Percentiles rank a stretch among this genome's conserved stretches.
Conservation (phyloP, 2,113 vertebrate species). For the Pogonocichla stellata region DNA sequence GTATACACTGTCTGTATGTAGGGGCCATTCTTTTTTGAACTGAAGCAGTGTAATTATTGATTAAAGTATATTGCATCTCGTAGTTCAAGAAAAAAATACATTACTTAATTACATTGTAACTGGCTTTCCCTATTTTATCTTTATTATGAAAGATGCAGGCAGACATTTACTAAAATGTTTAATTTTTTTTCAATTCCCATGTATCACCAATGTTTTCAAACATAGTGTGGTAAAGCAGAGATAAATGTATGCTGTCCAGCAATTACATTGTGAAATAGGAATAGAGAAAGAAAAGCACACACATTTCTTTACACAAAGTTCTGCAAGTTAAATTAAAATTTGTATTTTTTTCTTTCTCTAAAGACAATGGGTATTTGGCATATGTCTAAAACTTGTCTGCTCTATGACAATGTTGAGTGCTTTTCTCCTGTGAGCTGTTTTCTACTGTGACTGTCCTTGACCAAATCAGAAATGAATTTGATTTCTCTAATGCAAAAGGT, state of each 20-base stretch:
- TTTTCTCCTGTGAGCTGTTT: background rate
- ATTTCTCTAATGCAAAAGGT: slow-evolving; percentile 76
- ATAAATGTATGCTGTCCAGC: background rate
- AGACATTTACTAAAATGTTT: background rate
- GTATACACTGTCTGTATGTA: background rate
- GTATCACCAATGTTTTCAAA: background rate
- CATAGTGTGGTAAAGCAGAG: background rate
- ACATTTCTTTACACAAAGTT: background rate
- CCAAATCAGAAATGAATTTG: slow-evolving; percentile 73
- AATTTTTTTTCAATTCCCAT: background rate
- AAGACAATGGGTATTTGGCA: background rate
- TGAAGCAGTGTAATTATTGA: background rate
- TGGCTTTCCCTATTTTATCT: background rate
- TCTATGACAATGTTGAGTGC: background rate
- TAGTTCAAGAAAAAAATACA: background rate
- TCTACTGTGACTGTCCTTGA: slow-evolving; percentile 68
- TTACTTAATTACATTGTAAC: background rate
- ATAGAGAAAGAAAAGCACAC: background rate
- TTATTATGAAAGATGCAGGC: background rate
- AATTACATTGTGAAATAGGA: background rate
- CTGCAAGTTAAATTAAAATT: background rate
- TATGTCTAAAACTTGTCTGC: background rate
- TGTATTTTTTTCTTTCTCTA: background rate
- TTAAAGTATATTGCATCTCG: background rate
- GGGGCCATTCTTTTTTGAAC: background rate